A percentile compares a stretch with the other conserved stretches of the same genome.
Evolutionary conservation across 2,113 vertebrate species (phyloP).

Genomic region (Vidua macroura): DNA sequence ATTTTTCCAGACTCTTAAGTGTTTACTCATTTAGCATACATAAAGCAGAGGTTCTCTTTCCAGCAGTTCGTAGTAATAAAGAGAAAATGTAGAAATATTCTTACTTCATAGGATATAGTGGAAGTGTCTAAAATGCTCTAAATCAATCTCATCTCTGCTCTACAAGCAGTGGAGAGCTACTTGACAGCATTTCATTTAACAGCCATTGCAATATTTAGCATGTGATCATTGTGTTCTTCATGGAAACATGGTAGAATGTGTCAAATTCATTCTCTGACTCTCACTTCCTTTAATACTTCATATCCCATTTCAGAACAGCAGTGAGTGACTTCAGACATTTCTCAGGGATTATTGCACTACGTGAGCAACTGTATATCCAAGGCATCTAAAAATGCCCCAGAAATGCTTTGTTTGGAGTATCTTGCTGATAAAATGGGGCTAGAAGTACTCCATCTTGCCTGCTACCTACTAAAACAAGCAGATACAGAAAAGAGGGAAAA

Average conservation of each 20-base stretch:
- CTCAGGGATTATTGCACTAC: constrained; percentile 16
- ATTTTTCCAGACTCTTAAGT: not conserved
- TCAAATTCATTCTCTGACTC: not conserved
- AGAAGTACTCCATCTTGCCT: not conserved
- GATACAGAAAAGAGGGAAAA: not conserved
- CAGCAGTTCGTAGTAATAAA: not conserved
- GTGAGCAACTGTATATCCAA: not conserved
- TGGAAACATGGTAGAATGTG: not conserved
- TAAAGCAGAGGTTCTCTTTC: not conserved
- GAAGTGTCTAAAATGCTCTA: not conserved
- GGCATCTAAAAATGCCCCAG: not conserved
- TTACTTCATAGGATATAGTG: not conserved
- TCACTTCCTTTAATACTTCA: not conserved
- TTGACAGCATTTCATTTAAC: not conserved
- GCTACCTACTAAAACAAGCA: not conserved
- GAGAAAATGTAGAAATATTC: not conserved
- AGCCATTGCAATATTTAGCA: not conserved
- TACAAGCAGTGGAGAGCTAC: not conserved
- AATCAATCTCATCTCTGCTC: not conserved
- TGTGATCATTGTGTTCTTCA: not conserved
- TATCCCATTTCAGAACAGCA: constrained; percentile 30
- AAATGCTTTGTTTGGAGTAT: constrained; percentile 5
- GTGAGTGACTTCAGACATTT: constrained; percentile 48
- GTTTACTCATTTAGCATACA: not conserved
- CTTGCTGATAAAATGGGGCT: constrained; percentile 27